phyloP scores from a whole-genome alignment of 2,888 invertebrate genomes.

The Nudaria mundana region DNA sequence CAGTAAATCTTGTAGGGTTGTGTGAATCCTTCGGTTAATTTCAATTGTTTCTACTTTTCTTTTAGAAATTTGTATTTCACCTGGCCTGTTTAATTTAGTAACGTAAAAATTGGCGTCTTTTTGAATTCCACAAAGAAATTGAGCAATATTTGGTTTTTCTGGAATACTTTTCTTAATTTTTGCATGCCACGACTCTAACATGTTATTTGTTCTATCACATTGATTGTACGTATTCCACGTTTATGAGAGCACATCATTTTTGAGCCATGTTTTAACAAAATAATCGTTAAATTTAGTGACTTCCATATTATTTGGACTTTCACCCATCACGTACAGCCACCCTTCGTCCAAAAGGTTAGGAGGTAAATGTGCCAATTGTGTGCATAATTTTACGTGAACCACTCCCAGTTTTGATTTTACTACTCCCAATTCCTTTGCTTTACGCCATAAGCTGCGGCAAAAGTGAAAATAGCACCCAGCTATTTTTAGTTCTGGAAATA shows the following conservation, averaged over 20 bases:
- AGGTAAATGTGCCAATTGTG: neutral
- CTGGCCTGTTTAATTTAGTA: slow-evolving; percentile 6
- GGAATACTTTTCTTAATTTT: slow-evolving; percentile 9
- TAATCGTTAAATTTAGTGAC: slow-evolving; percentile 1
- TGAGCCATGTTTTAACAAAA: slow-evolving; percentile 20
- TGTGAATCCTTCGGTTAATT: slow-evolving; percentile 11
- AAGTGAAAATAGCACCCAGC: slow-evolving; percentile 2
- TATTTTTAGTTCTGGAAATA: slow-evolving; percentile 10
- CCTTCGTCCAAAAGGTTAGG: slow-evolving; percentile 1
- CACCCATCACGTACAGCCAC: slow-evolving; percentile 6
- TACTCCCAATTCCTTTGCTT: slow-evolving; percentile 3
- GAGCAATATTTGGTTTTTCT: slow-evolving; percentile 11
- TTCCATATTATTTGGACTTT: slow-evolving; percentile 6
- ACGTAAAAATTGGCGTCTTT: slow-evolving; percentile 11
- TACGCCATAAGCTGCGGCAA: slow-evolving; percentile 2
- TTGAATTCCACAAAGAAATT: slow-evolving; percentile 10
- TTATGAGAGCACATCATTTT: slow-evolving; percentile 3
- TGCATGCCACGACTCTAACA: slow-evolving; percentile 12
- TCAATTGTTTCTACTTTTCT: slow-evolving; percentile 6
- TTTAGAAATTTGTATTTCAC: slow-evolving; percentile 12
- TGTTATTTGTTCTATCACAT: slow-evolving; percentile 8
- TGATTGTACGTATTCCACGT: slow-evolving; percentile 4
- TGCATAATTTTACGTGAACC: slow-evolving; percentile 2
- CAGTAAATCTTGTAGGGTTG: slow-evolving; percentile 3
- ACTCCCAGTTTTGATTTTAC: neutral